These are phyloP conservation scores for Sebastes oblongus DNA, from an alignment of 2,797 vertebrate genomes.

Conservation along the genomic window DNA sequence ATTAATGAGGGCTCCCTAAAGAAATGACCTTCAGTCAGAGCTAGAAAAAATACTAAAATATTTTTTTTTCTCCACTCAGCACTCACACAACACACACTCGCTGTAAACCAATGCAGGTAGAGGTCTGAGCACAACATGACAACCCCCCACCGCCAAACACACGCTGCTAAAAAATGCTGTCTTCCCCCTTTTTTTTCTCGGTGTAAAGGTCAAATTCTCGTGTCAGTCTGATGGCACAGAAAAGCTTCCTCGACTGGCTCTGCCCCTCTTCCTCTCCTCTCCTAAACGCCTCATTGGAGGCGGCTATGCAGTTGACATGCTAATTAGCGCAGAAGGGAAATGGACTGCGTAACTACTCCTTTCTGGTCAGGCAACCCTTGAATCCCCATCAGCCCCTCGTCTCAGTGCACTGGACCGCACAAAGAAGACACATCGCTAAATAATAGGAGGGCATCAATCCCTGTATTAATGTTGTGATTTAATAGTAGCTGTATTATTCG, in stretches of 20 bases:
- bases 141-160: neutral
- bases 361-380: slow-evolving; percentile 60
- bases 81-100: neutral
- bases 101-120: neutral
- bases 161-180: neutral
- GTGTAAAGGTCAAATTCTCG: slow-evolving; percentile 56
- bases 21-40: slow-evolving; percentile 55
- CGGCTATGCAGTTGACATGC: slow-evolving; percentile 71
- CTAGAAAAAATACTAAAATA: slow-evolving; percentile 15
- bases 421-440: slow-evolving; percentile 44
- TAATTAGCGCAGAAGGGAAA: slow-evolving; percentile 74
- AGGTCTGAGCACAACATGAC: slow-evolving; percentile 12
- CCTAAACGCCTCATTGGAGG: slow-evolving; percentile 62
- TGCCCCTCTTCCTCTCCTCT: neutral
- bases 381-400: slow-evolving; percentile 44
- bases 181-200: neutral
- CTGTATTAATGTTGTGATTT: slow-evolving; percentile 38
- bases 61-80: neutral
- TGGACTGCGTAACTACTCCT: slow-evolving; percentile 71
- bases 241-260: slow-evolving; percentile 25
- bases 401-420: slow-evolving; percentile 38
- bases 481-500: slow-evolving; percentile 30
- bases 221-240: slow-evolving; percentile 45
- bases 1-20: slow-evolving; percentile 15
- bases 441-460: slow-evolving; percentile 55